Evolutionary conservation across 2,797 vertebrate genomes (phyloP).

Genomic region (Chaetodon trifasciatus): DNA sequence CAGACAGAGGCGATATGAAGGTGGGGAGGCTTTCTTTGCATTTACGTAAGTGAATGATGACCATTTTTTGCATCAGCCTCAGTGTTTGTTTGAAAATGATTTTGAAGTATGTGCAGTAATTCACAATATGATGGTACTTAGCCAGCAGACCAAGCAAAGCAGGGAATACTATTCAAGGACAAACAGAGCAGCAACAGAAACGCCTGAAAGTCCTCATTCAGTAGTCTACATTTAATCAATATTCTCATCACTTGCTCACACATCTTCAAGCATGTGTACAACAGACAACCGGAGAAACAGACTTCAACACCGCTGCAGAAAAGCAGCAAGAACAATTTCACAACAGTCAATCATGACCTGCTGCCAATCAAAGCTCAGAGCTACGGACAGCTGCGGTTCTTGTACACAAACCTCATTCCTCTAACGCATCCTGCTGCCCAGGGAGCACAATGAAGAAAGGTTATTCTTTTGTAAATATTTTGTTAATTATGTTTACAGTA

Average conservation of each 20-base stretch:
- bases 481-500: conserved; percentile 72
- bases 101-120: neutral
- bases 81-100: conserved; percentile 18
- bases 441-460: conserved; percentile 66
- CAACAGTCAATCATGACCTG: conserved; percentile 39
- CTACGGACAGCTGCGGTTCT: conserved; percentile 56
- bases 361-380: conserved; percentile 66
- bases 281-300: neutral
- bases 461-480: conserved; percentile 79
- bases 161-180: neutral
- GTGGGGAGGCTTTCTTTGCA: conserved; percentile 16
- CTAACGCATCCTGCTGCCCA: conserved; percentile 66
- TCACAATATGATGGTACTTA: conserved; percentile 1
- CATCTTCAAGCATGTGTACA: neutral
- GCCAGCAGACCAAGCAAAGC: neutral
- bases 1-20: neutral
- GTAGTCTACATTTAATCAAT: neutral
- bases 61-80: conserved; percentile 39
- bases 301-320: neutral
- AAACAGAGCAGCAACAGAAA: conserved; percentile 3
- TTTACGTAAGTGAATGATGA: conserved; percentile 40
- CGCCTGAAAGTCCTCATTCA: neutral
- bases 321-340: conserved; percentile 37
- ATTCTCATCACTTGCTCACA: neutral
- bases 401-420: conserved; percentile 66